Evolutionary conservation across 2,113 vertebrate species (phyloP).

Genomic region (Mormyrus lacerda): DNA sequence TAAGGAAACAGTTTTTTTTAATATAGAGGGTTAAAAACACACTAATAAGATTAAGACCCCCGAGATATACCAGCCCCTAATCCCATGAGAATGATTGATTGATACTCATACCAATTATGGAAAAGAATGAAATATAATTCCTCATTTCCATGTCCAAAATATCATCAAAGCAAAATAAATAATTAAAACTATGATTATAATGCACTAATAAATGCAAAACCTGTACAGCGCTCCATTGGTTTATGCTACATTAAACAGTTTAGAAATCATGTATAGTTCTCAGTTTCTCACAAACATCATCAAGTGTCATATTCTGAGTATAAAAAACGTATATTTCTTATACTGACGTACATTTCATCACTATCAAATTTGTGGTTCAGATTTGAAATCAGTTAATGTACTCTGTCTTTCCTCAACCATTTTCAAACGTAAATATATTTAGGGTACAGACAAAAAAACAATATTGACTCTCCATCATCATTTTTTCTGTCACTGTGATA

Average conservation of each 20-base stretch:
- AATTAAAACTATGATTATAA: background rate
- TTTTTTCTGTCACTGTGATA: background rate
- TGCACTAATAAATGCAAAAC: background rate
- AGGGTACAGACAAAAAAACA: background rate
- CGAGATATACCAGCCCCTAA: background rate
- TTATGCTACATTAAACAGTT: background rate
- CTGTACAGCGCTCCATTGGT: background rate
- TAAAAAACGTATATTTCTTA: background rate
- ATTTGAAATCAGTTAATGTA: background rate
- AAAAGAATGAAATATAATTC: slow-evolving; percentile 9
- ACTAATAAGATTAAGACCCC: background rate
- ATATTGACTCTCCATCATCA: background rate
- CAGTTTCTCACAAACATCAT: background rate
- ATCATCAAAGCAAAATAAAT: background rate
- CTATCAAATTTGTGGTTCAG: background rate
- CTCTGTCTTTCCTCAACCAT: background rate
- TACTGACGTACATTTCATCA: background rate
- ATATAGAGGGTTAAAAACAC: background rate
- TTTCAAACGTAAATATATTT: background rate
- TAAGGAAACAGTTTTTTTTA: background rate
- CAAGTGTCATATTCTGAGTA: background rate
- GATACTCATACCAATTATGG: background rate
- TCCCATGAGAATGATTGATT: slow-evolving; percentile 19
- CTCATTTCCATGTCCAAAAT: background rate
- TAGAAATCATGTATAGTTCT: background rate